Evolutionary conservation across 2,113 vertebrate species (phyloP), one percentile per base, ranked within the genome.

Genomic region (Cettia cetti): DNA sequence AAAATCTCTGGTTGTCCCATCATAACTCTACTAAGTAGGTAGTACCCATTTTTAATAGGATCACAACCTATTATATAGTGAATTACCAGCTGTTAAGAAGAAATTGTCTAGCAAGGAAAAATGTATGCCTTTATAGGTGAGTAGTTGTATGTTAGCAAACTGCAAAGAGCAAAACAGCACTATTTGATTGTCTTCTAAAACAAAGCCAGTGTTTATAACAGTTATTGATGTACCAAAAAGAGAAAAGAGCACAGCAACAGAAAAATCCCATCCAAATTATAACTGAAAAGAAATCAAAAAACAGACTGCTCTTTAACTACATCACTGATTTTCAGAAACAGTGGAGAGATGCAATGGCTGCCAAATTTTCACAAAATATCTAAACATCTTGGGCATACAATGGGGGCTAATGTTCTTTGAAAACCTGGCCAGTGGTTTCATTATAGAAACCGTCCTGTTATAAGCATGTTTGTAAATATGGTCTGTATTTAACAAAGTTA

Each of bases 401-500:
- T 24, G 6, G 9, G 12, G 39, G 17, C 17, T 89, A 77, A 90
- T 22, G 13, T 6, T 53, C 59, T 94, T 90, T 82, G 88, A 81
- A 94, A 97, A 53, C 18, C 15, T 74, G 68, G 42, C 50, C 82
- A 90, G 30, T 7, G 14, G 22, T 68, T 92, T 94, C 64, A 78
- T 86, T 70, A 66, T 57, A 56, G 76, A 90, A 91, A 90, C 60
- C 92, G 56, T 53, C 52, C 52, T 18, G 27, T 68, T 91, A 57
- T 14, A 78, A 74, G 24, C 42, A 84, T 7, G 0, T 86, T 89
- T 7, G 10, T 59, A 93, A 93, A 96, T 89, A 65, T 92, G 56
- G 60, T 78, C 60, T 8, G 27, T 92, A 89, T 81, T 97, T 84
- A 84, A 56, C 30, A 84, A 83, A 66, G 81, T 66, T 86, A 26